Base-by-base conservation (phyloP, 1,140 invertebrate species). In the Chionoecetes opilio region DNA sequence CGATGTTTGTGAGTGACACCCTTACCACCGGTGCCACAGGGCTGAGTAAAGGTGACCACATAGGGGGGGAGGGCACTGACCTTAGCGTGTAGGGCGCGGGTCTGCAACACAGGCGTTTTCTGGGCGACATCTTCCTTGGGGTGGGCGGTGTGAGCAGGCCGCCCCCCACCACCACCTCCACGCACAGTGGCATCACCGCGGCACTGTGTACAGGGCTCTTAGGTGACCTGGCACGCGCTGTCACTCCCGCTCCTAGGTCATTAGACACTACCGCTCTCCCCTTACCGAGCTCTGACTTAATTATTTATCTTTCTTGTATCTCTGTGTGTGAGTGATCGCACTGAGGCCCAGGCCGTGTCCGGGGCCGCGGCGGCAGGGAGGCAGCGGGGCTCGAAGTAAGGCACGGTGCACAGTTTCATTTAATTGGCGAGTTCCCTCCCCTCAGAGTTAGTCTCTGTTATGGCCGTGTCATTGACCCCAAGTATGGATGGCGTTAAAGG, bases 401-500 rank as follows among this genome's bases (percentile, higher is more conserved):
- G 63, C 63, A 75, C 63, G 21, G 63, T 75, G 87, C 35, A 89
- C 35, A 29, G 88, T 53, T 90, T 75, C 21, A n/a, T n/a, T 75
- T 75, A 75, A 75, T 75, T 75, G 63, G 63, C 11, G 88, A 31
- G 38, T 90, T 90, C 29, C 53, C 88, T 31, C 88, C n/a, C 88
- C 88, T 46, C 31, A 90, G 88, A 90, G 88, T 90, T 46, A 17
- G 34, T 89, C 87, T 37, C 41, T 32, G 88, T 53, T 37, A 90
- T 90, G 38, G 35, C 84, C 53, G 38, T 90, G 88, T 90, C 88
- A 90, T 53, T 90, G 88, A 90, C 88, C 88, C 63, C 63, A n/a
- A n/a, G 21, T 11, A n/a, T 26, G 6, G 63, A n/a, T n/a, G 63
- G 63, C 6, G 21, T 26, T 75, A n/a, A 75, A 26, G 63, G 21